Percentiles rank a stretch among this genome's conserved stretches.
These are phyloP conservation scores for Hesperia comma DNA, from an alignment of 2,888 invertebrate genomes.

Conservation along the genomic window DNA sequence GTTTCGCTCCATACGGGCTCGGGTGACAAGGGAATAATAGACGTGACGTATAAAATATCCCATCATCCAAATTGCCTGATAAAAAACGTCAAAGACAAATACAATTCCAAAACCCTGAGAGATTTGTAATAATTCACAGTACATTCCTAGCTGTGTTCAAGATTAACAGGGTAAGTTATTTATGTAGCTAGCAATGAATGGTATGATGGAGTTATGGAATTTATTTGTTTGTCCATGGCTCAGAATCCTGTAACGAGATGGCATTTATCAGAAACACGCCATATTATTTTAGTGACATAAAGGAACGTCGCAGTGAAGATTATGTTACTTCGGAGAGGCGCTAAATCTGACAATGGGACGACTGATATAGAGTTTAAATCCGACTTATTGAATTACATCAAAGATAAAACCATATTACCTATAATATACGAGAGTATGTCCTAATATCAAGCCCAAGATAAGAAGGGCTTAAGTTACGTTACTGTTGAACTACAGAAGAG, in stretches of 20 bases:
- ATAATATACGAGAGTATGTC: too few relatives aligned
- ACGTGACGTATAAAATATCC: neutral
- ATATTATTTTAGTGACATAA: neutral
- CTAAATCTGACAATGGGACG: neutral
- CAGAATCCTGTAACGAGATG: neutral
- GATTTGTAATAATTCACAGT: neutral
- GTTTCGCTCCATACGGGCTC: conserved; percentile 12
- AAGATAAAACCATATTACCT: too few relatives aligned
- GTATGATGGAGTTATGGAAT: neutral
- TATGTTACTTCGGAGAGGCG: neutral
- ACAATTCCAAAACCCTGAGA: neutral
- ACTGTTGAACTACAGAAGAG: too few relatives aligned
- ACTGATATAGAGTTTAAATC: neutral
- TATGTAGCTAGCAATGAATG: neutral
- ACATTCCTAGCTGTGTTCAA: neutral
- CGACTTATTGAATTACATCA: too few relatives aligned
- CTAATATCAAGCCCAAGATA: too few relatives aligned
- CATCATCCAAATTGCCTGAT: conserved; percentile 7
- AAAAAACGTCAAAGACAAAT: conserved; percentile 4
- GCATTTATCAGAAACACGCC: neutral
- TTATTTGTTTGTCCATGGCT: neutral
- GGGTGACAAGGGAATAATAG: conserved; percentile 1
- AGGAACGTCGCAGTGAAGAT: neutral
- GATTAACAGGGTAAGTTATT: too few relatives aligned
- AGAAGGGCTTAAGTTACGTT: too few relatives aligned